Evolutionary conservation across 1,140 invertebrate species (phyloP), one percentile per base, ranked within the genome.

Genomic region (Lordiphosa clarofinis): DNA sequence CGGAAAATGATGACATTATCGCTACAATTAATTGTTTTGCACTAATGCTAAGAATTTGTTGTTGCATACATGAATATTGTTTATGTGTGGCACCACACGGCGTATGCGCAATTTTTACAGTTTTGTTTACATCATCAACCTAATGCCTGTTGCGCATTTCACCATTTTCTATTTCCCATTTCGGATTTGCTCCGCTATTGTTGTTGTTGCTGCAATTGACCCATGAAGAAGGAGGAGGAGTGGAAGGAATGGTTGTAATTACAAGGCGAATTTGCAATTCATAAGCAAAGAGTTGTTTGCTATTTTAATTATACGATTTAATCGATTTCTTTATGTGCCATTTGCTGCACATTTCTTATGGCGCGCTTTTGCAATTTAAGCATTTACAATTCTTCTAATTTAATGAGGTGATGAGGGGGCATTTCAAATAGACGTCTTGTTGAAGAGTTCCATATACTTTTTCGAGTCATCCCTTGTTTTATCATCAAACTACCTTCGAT

Each of bases 241-340:
- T 19, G 19, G 19, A 4, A 19, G 61, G 42, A 38, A 60, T 44
- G 47, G 35, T 49, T 53, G 38, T 70, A 81, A 81, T 79, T 67
- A 56, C 47, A 75, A 71, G 71, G 62, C 44, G 35, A 74, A 79
- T 81, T 81, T 81, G 73, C 71, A 79, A 79, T 79, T 57, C 76
- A 56, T 71, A 71, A 66, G 58, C 62, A 78, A 79, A 78, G 57
- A 74, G 75, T 68, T 56, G 60, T 40, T 19, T 37, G 74, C 60
- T 75, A 82, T 79, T 81, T 79, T 63, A 67, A 75, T 73, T 64
- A 13, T 15, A 54, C 5, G 33, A 59, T 81, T 79, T 79, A 71
- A 79, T 79, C 59, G 75, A 81, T 79, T 74, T 60, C 56, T 60
- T 75, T 71, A 81, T 79, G 57, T 55, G 71, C 38, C 70, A 60